These are phyloP conservation scores for Meda fulgida DNA, from an alignment of 2,797 vertebrate genomes.

Conservation along the genomic window DNA sequence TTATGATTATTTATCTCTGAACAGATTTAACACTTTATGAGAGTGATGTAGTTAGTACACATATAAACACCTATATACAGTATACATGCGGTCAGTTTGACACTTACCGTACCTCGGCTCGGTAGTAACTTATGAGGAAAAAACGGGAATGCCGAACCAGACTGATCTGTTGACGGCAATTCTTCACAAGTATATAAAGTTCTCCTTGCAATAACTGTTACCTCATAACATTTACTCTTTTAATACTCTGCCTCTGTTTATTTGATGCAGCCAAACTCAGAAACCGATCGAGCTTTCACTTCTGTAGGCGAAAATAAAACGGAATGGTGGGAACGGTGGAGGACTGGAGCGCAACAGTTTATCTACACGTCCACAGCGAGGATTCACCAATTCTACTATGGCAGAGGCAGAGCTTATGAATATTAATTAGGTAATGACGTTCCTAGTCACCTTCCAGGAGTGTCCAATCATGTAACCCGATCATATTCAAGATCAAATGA, in stretches of 20 bases:
- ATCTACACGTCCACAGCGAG: not conserved
- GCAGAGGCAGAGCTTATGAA: not conserved
- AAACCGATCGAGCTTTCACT: slow-evolving; percentile 52
- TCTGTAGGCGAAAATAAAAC: slow-evolving; percentile 30
- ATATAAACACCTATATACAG: not conserved
- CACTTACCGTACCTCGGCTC: slow-evolving; percentile 18
- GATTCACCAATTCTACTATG: slow-evolving; percentile 2
- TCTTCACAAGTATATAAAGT: slow-evolving; percentile 7
- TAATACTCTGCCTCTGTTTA: not conserved
- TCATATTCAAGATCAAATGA: not conserved
- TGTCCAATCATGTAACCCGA: not conserved
- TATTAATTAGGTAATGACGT: not conserved
- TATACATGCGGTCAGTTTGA: not conserved
- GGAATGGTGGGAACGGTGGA: slow-evolving; percentile 59
- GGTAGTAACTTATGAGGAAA: not conserved
- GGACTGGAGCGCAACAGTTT: slow-evolving; percentile 32
- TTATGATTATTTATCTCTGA: not conserved
- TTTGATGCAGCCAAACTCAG: slow-evolving; percentile 12
- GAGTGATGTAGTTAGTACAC: not conserved
- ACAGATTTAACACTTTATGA: not conserved
- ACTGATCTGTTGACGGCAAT: not conserved
- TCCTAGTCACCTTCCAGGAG: not conserved
- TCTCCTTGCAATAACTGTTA: slow-evolving; percentile 1
- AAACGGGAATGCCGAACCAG: not conserved
- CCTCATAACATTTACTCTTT: not conserved